phyloP scores from a whole-genome alignment of 2,113 vertebrate genomes.

The Neolamprologus brichardi region DNA sequence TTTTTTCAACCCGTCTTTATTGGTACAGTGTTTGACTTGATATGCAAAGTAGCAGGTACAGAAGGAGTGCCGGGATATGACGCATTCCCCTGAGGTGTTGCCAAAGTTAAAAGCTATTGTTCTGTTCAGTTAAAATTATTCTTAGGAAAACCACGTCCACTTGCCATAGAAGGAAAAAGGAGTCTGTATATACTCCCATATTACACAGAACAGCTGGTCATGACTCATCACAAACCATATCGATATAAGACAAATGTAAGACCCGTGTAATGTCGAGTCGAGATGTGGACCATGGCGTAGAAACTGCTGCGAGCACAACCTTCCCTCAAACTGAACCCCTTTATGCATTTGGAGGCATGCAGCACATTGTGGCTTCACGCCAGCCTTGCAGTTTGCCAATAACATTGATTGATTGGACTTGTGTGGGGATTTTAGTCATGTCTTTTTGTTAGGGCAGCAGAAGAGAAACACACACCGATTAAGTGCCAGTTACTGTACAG shows the following conservation, averaged over 20 bases:
- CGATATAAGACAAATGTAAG: conserved; percentile 16
- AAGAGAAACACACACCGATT: conserved; percentile 20
- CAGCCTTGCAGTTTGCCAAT: conserved; percentile 36
- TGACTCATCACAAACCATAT: background rate
- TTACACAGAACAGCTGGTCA: conserved; percentile 1
- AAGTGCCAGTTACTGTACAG: conserved; percentile 29
- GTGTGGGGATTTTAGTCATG: conserved; percentile 24
- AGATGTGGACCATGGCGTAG: background rate
- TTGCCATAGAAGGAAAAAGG: background rate
- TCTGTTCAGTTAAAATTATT: background rate
- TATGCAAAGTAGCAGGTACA: background rate
- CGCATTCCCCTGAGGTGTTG: background rate
- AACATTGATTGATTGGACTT: conserved; percentile 29
- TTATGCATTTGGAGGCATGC: conserved; percentile 19
- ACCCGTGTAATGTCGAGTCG: background rate
- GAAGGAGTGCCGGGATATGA: background rate
- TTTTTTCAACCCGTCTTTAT: background rate
- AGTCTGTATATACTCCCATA: background rate
- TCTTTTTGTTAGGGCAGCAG: conserved; percentile 24
- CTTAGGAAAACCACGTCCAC: background rate
- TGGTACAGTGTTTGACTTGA: background rate
- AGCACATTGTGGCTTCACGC: conserved; percentile 12
- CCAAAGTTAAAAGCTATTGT: background rate
- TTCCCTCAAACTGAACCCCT: conserved; percentile 17
- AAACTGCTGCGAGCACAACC: background rate